Evolutionary conservation across 2,113 vertebrate genomes (phyloP).

Genomic region (Felis catus): DNA sequence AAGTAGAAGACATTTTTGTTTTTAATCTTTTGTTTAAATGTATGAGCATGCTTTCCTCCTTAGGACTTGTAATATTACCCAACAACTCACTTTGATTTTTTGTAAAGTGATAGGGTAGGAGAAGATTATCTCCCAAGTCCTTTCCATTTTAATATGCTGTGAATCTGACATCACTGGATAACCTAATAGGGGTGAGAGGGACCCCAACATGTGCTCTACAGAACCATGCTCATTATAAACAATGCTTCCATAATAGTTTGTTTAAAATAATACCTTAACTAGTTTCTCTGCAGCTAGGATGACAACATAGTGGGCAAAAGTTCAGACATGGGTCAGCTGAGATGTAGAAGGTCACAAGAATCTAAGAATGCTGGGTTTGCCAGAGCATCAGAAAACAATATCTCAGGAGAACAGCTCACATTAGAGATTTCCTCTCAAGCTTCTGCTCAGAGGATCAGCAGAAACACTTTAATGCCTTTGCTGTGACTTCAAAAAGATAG

Average conservation of each 20-base stretch:
- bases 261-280: slow-evolving; percentile 24
- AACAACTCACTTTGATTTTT: slow-evolving; percentile 23
- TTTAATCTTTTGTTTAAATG: slow-evolving; percentile 33
- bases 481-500: slow-evolving; percentile 64
- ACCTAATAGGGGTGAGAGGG: neutral
- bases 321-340: neutral
- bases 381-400: neutral
- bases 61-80: neutral
- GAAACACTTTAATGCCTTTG: slow-evolving; percentile 39
- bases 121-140: neutral
- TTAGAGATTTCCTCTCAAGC: neutral
- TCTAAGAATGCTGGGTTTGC: neutral
- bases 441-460: slow-evolving; percentile 23
- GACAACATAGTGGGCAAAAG: neutral
- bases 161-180: neutral
- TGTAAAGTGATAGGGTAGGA: neutral
- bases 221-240: neutral
- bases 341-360: neutral
- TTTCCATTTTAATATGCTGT: neutral
- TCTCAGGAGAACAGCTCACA: neutral
- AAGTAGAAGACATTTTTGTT: slow-evolving; percentile 14
- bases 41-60: neutral
- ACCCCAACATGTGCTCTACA: neutral
- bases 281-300: neutral
- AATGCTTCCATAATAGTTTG: neutral